A percentile compares a stretch with the other conserved stretches of the same genome.
Conservation (phyloP, 2,888 invertebrate species). For the Escarpia spicata region DNA sequence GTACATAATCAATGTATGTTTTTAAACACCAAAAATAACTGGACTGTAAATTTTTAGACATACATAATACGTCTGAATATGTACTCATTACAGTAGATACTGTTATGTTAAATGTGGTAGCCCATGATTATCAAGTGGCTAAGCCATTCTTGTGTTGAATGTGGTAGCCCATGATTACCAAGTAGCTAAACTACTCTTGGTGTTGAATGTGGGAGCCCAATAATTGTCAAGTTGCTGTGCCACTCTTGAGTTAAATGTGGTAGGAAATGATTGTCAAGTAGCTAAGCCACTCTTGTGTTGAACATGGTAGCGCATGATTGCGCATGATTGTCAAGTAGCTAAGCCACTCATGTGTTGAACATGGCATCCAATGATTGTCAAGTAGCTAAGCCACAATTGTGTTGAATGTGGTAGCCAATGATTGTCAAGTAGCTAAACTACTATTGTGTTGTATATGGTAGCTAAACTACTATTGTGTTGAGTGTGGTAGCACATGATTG, state of each 20-base stretch:
- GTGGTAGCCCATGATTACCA: conserved; percentile 19
- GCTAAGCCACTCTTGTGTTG: conserved; percentile 19
- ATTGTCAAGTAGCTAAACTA: background rate
- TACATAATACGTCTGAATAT: too few relatives aligned
- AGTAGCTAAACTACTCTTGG: conserved; percentile 13
- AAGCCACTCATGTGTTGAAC: background rate
- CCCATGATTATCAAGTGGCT: conserved; percentile 20
- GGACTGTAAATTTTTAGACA: background rate
- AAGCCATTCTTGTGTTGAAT: conserved; percentile 17
- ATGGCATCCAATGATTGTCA: background rate
- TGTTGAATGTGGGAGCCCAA: background rate
- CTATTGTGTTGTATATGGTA: too few relatives aligned
- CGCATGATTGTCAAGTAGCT: background rate
- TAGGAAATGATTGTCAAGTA: background rate
- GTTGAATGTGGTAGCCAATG: background rate
- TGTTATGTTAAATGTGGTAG: background rate
- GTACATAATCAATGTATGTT: too few relatives aligned
- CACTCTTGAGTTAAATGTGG: background rate
- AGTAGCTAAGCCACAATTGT: background rate
- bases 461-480: background rate
- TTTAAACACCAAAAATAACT: background rate
- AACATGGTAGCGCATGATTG: background rate
- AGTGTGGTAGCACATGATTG: background rate
- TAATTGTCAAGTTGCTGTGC: too few relatives aligned
- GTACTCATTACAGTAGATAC: background rate